Evolutionary conservation across 2,113 vertebrate species (phyloP).

Genomic region (Mobula birostris): DNA sequence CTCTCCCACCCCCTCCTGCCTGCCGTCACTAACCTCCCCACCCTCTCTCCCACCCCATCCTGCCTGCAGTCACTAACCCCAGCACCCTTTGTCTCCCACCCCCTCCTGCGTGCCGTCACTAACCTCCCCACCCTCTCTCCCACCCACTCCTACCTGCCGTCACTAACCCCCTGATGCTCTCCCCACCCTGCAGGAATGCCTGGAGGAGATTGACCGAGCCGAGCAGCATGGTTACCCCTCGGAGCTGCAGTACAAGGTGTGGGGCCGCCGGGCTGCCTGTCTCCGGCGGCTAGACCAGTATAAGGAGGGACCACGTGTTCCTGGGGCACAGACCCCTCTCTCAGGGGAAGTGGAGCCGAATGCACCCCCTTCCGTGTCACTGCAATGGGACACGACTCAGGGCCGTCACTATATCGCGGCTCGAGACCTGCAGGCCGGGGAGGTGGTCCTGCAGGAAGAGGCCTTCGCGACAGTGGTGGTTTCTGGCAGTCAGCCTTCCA

Average conservation of each 20-base stretch:
- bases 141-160: not conserved
- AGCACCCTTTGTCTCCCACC: no score
- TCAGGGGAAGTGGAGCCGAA: no score
- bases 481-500: conserved; percentile 54
- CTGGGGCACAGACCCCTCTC: conserved; percentile 5
- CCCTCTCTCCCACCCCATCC: no score
- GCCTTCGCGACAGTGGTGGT: conserved; percentile 79
- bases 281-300: conserved; percentile 54
- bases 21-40: no score
- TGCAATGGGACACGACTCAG: conserved; percentile 58
- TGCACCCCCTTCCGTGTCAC: conserved; percentile 54
- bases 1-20: no score
- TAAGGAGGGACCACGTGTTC: not conserved
- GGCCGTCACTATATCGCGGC: conserved; percentile 73
- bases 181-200: conserved; percentile 60
- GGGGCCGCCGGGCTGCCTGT: conserved; percentile 65
- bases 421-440: conserved; percentile 64
- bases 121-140: no score
- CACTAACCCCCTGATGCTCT: no score
- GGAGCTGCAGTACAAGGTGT: conserved; percentile 68
- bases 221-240: conserved; percentile 67
- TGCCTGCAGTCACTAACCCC: no score
- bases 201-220: conserved; percentile 72
- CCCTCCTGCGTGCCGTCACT: no score
- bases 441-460: conserved; percentile 69